Base-by-base conservation (phyloP, 2,888 invertebrate genomes). In the Protodeltote pygarga region DNA sequence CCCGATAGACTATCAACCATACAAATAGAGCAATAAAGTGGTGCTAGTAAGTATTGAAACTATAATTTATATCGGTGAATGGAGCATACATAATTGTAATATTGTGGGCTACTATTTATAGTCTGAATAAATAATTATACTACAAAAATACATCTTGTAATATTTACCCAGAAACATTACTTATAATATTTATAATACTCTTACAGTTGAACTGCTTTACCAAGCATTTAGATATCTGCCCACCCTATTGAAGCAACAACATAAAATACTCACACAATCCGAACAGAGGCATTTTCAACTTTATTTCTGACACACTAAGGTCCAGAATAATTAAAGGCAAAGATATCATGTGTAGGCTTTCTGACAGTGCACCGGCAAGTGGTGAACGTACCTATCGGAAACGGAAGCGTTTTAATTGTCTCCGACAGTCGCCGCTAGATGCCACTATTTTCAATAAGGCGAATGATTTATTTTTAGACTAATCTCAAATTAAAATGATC, bases 331-430 rank as follows among this genome's bases (percentile, higher is more conserved):
- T 61, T 70, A 71, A 76, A 75, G 54, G 62, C 69, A 50, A 75
- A 77, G 32, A 69, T 65, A 70, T 80, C 76, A 53, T 59, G 51
- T 13, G 78, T 70, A 38, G 81, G 81, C 44, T 79, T 79, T 61
- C 71, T 69, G 57, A 87, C 60, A 47, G 73, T 72, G 73, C 87
- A 88, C 62, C 77, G 79, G 79, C 87, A 88, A 60, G 83, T 73
- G 51, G 82, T 83, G 71, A 75, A 58, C 54, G 76, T 65, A 78
- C 82, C 85, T 82, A 81, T 51, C 64, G 63, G 42, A 65, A 68
- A 70, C 52, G 60, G 58, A 77, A 73, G 73, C 65, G 47, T 65
- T 67, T 61, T 59, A 52, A 69, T 64, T 67, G 61, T 52, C 50
- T 63, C 71, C 59, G 50, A 57, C 38, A 44, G 27, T 38, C 38